Evolutionary conservation across 2,113 vertebrate genomes (phyloP), one percentile per base, ranked within the genome.

Genomic region (Ploceus nigricollis): DNA sequence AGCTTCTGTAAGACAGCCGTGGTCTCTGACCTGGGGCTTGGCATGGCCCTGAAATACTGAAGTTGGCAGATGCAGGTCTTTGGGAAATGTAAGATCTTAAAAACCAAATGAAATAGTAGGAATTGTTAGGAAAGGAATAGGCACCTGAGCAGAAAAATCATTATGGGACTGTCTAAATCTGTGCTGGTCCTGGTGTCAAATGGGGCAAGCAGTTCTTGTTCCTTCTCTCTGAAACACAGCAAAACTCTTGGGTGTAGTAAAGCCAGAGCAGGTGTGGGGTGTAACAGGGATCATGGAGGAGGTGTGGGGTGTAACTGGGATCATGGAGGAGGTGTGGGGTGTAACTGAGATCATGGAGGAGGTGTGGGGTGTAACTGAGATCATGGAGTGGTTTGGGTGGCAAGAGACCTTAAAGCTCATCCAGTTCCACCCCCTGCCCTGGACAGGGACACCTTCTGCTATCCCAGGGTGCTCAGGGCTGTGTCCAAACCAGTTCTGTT

Each of bases 1-100:
- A 6, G 5, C 15, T 10, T 23, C n/a, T 17, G 1, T 25, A 9
- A 4, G 8, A 2, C 0, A 28, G 63, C 4, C 2, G 3, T 20
- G 42, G 9, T n/a, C 35, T 58, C 51, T 44, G 21, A 35, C 15
- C 82, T 48, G 22, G 30, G 53, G 13, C 37, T 73, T 57, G 64
- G 70, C 47, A 37, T 1, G 2, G 33, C 50, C 1, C 0, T 28
- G 13, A 82, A 42, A 14, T 30, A 10, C 0, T 16, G 48, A 5
- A 9, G 22, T 3, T 50, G 53, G 15, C 40, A 18, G 8, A 10
- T 23, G 12, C 3, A 35, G 7, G 19, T 48, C 22, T 83, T 60
- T 42, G 45, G n/a, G 44, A 72, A 64, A 64, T 17, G 7, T 22
- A 20, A 13, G 14, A 5, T 33, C 37, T 54, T 64, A n/a, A 72